phyloP scores from a whole-genome alignment of 2,113 vertebrate genomes.

The Eidolon helvum region DNA sequence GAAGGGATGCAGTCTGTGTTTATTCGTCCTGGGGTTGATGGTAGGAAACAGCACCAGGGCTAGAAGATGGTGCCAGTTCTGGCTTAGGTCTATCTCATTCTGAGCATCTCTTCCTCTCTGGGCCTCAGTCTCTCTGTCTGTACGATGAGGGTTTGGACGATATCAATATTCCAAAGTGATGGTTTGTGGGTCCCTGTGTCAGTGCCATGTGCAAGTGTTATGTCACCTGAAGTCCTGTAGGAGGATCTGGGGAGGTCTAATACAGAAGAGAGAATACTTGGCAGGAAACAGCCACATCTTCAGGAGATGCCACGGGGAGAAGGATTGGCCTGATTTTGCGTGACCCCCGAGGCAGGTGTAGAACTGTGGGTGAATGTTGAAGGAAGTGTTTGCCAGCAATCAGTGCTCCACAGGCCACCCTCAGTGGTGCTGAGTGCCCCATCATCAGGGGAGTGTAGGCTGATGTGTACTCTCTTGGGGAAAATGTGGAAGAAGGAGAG shows the following conservation, averaged over 20 bases:
- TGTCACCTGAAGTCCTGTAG: fast-evolving
- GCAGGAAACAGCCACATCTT: not conserved
- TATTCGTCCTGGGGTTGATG: not conserved
- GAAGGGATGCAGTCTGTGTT: not conserved
- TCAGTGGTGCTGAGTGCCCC: fast-evolving
- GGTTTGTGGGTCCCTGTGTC: not conserved
- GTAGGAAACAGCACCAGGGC: not conserved
- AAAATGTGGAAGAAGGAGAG: not conserved
- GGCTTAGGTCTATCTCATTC: not conserved
- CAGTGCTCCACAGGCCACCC: not conserved
- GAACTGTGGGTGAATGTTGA: not conserved
- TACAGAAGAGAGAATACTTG: not conserved
- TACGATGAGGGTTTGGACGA: not conserved
- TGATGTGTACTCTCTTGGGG: not conserved
- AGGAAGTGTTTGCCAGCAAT: not conserved
- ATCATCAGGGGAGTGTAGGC: fast-evolving
- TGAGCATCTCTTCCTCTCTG: not conserved
- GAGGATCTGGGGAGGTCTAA: not conserved
- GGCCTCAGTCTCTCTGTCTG: not conserved
- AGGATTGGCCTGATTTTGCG: not conserved
- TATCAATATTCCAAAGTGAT: not conserved
- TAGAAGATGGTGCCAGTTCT: not conserved
- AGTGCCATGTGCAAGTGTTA: not conserved
- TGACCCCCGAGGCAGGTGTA: not conserved
- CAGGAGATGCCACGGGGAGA: not conserved